phyloP scores from a whole-genome alignment of 2,888 invertebrate species.

The Plebejus melissa region DNA sequence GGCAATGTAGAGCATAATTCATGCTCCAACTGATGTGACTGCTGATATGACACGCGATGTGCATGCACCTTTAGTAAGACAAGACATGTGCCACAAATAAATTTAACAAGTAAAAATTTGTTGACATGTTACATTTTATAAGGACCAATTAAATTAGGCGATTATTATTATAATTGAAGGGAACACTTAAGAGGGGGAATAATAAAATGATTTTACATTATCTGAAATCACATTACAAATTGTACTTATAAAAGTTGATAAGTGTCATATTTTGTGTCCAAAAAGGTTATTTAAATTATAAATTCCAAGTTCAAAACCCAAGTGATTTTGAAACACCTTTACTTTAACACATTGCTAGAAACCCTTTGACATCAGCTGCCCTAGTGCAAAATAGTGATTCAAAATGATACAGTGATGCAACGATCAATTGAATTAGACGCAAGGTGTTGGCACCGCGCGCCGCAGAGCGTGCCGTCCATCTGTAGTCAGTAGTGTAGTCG shows the following conservation, averaged over 20 bases:
- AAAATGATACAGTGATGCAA: constrained; percentile 18
- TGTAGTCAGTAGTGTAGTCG: constrained; percentile 49
- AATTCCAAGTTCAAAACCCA: background rate
- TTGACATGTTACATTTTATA: background rate
- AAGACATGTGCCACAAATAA: background rate
- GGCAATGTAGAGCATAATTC: constrained; percentile 15
- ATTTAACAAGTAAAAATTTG: background rate
- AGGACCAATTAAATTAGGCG: background rate
- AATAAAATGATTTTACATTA: too few species aligned
- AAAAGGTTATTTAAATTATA: too few species aligned
- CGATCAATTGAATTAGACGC: constrained; percentile 32
- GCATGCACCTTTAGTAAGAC: constrained; percentile 8
- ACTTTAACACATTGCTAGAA: background rate
- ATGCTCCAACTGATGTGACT: constrained; percentile 7
- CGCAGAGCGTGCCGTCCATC: constrained; percentile 66
- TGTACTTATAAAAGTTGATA: too few species aligned
- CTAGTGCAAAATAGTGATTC: constrained; percentile 15
- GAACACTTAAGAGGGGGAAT: too few species aligned
- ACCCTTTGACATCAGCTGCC: background rate
- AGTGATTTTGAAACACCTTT: background rate
- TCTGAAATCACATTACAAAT: too few species aligned
- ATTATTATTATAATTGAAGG: too few species aligned
- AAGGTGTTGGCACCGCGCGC: constrained; percentile 47
- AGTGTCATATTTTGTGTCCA: too few species aligned
- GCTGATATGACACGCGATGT: constrained; percentile 2